These are phyloP conservation scores for Eulemur macaco DNA, from an alignment of 2,113 vertebrate species.

Conservation along the genomic window DNA sequence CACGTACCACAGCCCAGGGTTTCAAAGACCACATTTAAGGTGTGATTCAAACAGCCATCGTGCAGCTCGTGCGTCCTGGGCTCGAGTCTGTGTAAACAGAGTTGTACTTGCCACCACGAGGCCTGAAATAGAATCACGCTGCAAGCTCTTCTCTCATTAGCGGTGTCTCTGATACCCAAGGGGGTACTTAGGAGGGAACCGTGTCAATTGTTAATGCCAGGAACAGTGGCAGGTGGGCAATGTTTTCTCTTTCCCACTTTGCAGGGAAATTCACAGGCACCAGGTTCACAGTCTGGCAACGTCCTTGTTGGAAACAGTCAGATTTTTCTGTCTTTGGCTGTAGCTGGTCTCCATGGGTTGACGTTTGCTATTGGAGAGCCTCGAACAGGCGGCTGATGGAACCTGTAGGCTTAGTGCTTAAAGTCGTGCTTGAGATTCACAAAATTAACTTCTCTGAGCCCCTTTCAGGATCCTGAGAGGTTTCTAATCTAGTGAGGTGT, in stretches of 20 bases:
- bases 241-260: not conserved
- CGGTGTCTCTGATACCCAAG: not conserved
- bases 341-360: not conserved
- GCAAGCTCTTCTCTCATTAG: not conserved
- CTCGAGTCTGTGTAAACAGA: not conserved
- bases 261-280: not conserved
- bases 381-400: not conserved
- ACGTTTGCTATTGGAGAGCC: not conserved
- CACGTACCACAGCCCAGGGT: slow-evolving; percentile 1
- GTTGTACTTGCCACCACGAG: not conserved
- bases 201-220: not conserved
- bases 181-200: rapidly evolving
- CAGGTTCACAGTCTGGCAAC: not conserved
- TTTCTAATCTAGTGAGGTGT: not conserved
- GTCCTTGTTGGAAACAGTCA: not conserved
- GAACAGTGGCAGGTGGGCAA: not conserved
- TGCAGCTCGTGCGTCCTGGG: not conserved
- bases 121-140: not conserved
- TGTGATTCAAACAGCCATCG: not conserved
- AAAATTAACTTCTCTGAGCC: not conserved
- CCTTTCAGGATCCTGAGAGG: not conserved
- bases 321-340: not conserved
- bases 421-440: not conserved
- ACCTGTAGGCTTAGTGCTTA: not conserved
- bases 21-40: slow-evolving; percentile 64